Percentiles rank a stretch among this genome's conserved stretches.
These are phyloP conservation scores for Anagrus nilaparvatae DNA, from an alignment of 1,140 invertebrate species.

Conservation along the genomic window DNA sequence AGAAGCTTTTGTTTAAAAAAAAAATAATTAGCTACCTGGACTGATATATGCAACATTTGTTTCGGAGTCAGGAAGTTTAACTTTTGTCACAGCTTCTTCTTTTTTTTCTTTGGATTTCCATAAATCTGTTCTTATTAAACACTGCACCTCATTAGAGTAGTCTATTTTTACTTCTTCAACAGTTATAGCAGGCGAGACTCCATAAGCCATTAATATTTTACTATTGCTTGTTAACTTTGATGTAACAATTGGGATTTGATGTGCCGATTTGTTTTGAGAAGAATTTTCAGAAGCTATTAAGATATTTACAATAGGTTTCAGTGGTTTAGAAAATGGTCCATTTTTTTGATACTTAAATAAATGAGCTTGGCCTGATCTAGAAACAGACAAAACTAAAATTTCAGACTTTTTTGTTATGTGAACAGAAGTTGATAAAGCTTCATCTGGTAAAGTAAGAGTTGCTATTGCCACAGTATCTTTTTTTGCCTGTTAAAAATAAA, in stretches of 20 bases:
- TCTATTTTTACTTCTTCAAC: slow-evolving; percentile 58
- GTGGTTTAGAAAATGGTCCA: slow-evolving; percentile 57
- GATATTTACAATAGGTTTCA: slow-evolving; percentile 62
- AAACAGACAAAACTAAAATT: slow-evolving; percentile 44
- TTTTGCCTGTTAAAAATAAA: slow-evolving; percentile 26
- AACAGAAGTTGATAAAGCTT: slow-evolving; percentile 33
- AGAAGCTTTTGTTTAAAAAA: not conserved
- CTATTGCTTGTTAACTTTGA: slow-evolving; percentile 37
- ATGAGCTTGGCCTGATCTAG: slow-evolving; percentile 63
- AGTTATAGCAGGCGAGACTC: slow-evolving; percentile 40
- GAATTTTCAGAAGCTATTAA: slow-evolving; percentile 53
- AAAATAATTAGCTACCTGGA: slow-evolving; percentile 22
- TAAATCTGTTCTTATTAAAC: slow-evolving; percentile 44
- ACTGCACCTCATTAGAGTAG: slow-evolving; percentile 45
- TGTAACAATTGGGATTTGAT: slow-evolving; percentile 46
- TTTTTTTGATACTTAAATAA: slow-evolving; percentile 66
- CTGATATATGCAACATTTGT: slow-evolving; percentile 41
- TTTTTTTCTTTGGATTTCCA: slow-evolving; percentile 35
- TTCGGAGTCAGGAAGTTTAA: slow-evolving; percentile 37
- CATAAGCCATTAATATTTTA: slow-evolving; percentile 48
- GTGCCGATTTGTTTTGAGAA: slow-evolving; percentile 38
- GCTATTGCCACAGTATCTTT: slow-evolving; percentile 39
- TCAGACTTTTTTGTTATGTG: slow-evolving; percentile 22
- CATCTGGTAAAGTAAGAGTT: slow-evolving; percentile 36
- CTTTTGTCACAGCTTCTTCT: slow-evolving; percentile 38